A percentile compares a stretch with the other conserved stretches of the same genome.
Conservation (phyloP, 2,797 vertebrate genomes). For the Borostomias antarcticus region DNA sequence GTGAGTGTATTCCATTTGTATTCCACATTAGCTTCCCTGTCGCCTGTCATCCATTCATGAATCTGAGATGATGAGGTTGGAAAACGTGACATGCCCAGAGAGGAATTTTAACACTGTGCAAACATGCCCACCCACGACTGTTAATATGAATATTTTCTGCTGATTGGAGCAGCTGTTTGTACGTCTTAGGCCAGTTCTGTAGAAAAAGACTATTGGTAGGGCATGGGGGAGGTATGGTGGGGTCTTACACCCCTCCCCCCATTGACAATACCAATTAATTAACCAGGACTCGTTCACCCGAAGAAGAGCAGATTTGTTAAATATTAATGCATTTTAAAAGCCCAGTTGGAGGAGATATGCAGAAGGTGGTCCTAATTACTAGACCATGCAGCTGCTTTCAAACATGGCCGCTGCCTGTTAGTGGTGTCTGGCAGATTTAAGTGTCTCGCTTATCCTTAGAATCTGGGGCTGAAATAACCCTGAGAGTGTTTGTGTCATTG, state of each 20-base stretch:
- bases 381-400: background rate
- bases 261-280: conserved; percentile 17
- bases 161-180: too few species aligned
- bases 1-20: background rate
- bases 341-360: background rate
- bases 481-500: too few species aligned
- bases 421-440: too few species aligned
- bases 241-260: background rate
- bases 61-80: conserved; percentile 21
- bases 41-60: conserved; percentile 5
- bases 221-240: background rate
- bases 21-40: background rate
- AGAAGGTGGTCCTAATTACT: conserved; percentile 9
- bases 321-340: conserved; percentile 38
- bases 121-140: too few species aligned
- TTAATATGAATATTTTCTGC: conserved; percentile 26
- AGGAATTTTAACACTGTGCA: conserved; percentile 24
- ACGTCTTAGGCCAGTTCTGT: background rate
- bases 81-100: conserved; percentile 27
- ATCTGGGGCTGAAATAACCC: background rate
- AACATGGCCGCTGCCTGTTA: background rate
- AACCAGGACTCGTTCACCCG: conserved; percentile 18
- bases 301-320: conserved; percentile 24
- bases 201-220: background rate
- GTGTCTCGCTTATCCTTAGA: background rate